These are phyloP conservation scores for Apoda limacodes DNA, from an alignment of 2,888 invertebrate genomes.

Conservation along the genomic window DNA sequence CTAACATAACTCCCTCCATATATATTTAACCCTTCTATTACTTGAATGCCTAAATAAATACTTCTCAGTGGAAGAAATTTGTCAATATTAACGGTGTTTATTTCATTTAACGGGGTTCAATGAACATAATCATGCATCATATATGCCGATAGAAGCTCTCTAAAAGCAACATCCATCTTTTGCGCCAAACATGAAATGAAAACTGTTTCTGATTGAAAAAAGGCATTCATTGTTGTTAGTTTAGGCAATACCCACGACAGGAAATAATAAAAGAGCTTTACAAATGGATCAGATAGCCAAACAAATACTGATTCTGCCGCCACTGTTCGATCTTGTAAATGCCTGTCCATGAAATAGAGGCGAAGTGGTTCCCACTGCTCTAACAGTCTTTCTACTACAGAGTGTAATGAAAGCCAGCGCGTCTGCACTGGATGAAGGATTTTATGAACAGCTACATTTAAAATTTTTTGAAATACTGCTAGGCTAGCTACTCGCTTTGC, in stretches of 20 bases:
- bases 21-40: background rate
- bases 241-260: constrained; percentile 3
- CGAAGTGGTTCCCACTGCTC: constrained; percentile 5
- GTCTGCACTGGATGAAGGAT: constrained; percentile 6
- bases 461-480: background rate
- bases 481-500: constrained; percentile 2
- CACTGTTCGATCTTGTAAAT: constrained; percentile 1
- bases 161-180: constrained; percentile 2
- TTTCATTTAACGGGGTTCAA: background rate
- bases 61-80: background rate
- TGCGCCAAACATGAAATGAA: background rate
- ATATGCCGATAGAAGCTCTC: constrained; percentile 1
- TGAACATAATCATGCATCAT: constrained; percentile 1
- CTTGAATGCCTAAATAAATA: constrained; percentile 1
- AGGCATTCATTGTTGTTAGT: background rate
- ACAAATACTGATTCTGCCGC: constrained; percentile 1
- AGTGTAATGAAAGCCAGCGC: constrained; percentile 7
- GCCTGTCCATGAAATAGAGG: constrained; percentile 1
- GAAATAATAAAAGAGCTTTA: constrained; percentile 1
- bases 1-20: background rate
- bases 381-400: constrained; percentile 8
- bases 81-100: background rate
- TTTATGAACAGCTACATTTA: constrained; percentile 3
- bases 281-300: constrained; percentile 1
- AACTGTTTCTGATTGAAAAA: constrained; percentile 2